Conservation (phyloP, 2,888 invertebrate species). For the Drosophila multiciliata region DNA sequence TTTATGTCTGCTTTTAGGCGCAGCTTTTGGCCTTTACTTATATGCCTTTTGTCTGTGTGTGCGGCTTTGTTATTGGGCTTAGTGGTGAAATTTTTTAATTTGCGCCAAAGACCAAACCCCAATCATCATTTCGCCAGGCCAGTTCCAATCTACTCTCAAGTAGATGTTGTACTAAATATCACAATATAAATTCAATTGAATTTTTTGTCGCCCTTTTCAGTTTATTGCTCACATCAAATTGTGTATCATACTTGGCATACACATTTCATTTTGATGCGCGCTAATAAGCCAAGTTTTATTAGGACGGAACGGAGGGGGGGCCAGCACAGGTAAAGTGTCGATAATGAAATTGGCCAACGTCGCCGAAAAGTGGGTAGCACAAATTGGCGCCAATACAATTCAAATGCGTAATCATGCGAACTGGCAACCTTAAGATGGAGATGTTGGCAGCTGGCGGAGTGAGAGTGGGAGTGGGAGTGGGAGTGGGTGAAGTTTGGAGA, state of each 20-base stretch:
- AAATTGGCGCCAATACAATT: conserved; percentile 66
- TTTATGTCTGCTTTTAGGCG: conserved; percentile 77
- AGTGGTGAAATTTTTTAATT: conserved; percentile 66
- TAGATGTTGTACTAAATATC: conserved; percentile 17
- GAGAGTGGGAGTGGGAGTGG: background rate
- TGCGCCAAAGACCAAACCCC: conserved; percentile 60
- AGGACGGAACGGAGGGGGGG: background rate
- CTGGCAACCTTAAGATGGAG: conserved; percentile 27
- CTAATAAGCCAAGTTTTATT: conserved; percentile 46
- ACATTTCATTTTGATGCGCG: conserved; percentile 31
- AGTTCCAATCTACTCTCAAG: conserved; percentile 58
- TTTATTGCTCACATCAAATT: conserved; percentile 44
- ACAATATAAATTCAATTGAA: conserved; percentile 62
- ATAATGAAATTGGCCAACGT: conserved; percentile 55
- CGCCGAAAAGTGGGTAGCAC: conserved; percentile 19
- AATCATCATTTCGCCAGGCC: conserved; percentile 67
- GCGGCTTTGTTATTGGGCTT: conserved; percentile 71
- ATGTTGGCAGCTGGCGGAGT: conserved; percentile 7
- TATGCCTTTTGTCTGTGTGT: conserved; percentile 69
- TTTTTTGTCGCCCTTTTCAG: conserved; percentile 48
- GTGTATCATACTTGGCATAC: conserved; percentile 14
- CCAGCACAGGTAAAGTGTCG: conserved; percentile 41
- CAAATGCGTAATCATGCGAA: conserved; percentile 77
- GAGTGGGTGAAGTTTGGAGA: background rate
- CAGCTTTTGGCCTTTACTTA: conserved; percentile 64